Evolutionary conservation across 1,140 invertebrate genomes (phyloP).

Genomic region (Phymorhynchus buccinoides): DNA sequence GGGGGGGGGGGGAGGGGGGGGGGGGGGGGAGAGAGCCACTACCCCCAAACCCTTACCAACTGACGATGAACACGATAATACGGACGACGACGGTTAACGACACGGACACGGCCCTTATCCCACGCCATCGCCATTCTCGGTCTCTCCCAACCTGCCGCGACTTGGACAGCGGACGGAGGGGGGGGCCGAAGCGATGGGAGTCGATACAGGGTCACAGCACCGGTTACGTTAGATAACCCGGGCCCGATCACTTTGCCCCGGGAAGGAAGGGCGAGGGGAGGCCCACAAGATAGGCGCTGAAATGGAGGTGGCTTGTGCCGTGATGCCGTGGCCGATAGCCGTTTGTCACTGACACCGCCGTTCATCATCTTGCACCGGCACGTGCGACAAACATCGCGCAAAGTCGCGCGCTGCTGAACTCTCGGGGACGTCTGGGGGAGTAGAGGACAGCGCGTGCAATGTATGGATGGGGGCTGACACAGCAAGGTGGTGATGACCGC

Average conservation of each 20-base stretch:
- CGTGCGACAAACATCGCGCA: background rate
- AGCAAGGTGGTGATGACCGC: no score
- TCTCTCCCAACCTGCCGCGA: background rate
- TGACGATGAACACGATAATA: background rate
- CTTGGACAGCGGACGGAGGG: background rate
- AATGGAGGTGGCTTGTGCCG: background rate
- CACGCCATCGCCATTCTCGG: background rate
- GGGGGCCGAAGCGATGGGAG: background rate
- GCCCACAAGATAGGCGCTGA: background rate
- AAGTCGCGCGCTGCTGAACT: background rate
- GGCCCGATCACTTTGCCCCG: background rate
- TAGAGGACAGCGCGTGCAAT: background rate
- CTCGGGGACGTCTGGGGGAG: background rate
- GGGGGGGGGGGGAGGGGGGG: background rate
- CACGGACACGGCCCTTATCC: background rate
- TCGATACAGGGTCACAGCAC: background rate
- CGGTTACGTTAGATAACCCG: background rate
- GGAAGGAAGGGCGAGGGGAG: background rate
- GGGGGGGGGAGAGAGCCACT: background rate
- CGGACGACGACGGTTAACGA: background rate
- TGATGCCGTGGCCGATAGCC: background rate
- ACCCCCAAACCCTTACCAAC: background rate
- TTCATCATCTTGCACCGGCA: slow-evolving; percentile 8
- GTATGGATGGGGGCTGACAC: background rate
- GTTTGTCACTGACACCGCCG: slow-evolving; percentile 5